Percentiles rank a stretch among this genome's conserved stretches.
Conservation (phyloP, 2,113 vertebrate genomes). For the Pachyramphus minor region DNA sequence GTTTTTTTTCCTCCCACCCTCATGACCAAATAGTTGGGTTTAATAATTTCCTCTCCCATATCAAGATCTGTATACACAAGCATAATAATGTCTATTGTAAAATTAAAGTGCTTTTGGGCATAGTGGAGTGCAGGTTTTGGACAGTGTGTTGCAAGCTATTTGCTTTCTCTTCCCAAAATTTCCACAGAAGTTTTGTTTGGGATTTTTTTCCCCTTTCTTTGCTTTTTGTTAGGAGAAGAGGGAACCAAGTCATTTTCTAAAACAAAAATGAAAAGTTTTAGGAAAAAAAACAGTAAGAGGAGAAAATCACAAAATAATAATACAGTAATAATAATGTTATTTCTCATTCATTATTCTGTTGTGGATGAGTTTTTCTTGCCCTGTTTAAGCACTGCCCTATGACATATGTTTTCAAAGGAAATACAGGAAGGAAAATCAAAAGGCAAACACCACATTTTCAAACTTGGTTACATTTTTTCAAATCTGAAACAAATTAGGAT, state of each 20-base stretch:
- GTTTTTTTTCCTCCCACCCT: neutral
- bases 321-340: neutral
- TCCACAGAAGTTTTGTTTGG: neutral
- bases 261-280: neutral
- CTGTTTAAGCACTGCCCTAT: neutral
- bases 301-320: neutral
- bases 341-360: neutral
- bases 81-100: neutral
- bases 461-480: neutral
- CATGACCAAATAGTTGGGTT: neutral
- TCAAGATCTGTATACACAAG: constrained; percentile 1
- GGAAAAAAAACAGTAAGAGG: neutral
- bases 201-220: neutral
- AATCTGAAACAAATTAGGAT: neutral
- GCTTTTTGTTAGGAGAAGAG: neutral
- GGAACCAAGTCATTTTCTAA: neutral
- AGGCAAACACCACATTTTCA: neutral
- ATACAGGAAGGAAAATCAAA: neutral
- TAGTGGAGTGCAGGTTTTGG: neutral
- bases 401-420: neutral
- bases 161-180: neutral
- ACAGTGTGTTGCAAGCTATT: neutral
- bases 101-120: neutral
- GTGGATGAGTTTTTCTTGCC: neutral
- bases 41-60: constrained; percentile 21